Evolutionary conservation across 2,888 invertebrate genomes (phyloP).

Genomic region (Oscheius sp.): DNA sequence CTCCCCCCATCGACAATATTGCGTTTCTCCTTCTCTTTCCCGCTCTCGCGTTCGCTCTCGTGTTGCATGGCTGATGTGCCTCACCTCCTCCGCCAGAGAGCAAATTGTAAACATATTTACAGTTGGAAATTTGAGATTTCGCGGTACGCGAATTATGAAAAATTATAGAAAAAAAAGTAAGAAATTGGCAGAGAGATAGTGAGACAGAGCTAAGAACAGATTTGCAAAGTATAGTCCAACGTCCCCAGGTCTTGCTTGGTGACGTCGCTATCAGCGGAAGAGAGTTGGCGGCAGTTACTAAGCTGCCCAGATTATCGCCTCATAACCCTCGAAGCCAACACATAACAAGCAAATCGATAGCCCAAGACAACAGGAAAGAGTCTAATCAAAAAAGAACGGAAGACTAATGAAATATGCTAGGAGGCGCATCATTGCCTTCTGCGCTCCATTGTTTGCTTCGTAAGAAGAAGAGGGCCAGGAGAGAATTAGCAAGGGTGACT

Average conservation of each 20-base stretch:
- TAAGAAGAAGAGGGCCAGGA: neutral
- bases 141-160: too few relatives aligned
- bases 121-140: too few relatives aligned
- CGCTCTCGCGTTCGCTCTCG: too few relatives aligned
- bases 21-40: neutral
- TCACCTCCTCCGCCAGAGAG: too few relatives aligned
- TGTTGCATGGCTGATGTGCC: too few relatives aligned
- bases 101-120: too few relatives aligned
- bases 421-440: slow-evolving; percentile 35
- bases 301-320: slow-evolving; percentile 32
- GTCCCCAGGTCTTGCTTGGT: too few relatives aligned
- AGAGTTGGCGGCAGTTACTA: slow-evolving; percentile 20
- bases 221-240: too few relatives aligned
- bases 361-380: slow-evolving; percentile 20
- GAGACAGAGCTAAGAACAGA: too few relatives aligned
- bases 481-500: slow-evolving; percentile 4
- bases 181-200: too few relatives aligned
- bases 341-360: neutral
- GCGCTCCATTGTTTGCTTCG: slow-evolving; percentile 25
- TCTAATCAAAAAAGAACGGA: slow-evolving; percentile 25
- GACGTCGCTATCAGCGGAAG: slow-evolving; percentile 11
- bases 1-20: neutral
- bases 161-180: too few relatives aligned
- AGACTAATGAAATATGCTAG: slow-evolving; percentile 33
- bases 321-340: slow-evolving; percentile 22